Percentiles rank a stretch among this genome's conserved stretches.
phyloP scores from a whole-genome alignment of 2,888 invertebrate genomes.

The Eurytoma adleriae region DNA sequence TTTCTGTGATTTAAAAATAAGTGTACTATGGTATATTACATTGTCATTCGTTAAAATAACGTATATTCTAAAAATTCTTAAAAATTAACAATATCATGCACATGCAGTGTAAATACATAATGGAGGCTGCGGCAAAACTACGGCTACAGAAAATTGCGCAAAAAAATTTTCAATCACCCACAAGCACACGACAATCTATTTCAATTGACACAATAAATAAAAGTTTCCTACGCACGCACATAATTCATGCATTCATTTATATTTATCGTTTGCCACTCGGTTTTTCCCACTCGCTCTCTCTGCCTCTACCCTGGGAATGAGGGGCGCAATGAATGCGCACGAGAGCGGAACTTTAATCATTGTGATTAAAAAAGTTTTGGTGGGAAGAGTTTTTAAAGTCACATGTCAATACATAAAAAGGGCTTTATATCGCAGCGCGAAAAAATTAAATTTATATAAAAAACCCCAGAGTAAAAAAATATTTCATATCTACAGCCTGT shows the following conservation, averaged over 20 bases:
- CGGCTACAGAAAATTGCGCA: neutral
- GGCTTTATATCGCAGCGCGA: no score
- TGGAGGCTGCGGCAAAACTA: neutral
- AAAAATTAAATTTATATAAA: no score
- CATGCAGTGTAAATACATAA: neutral
- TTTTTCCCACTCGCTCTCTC: conserved; percentile 12
- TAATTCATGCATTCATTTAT: neutral
- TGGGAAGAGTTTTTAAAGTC: no score
- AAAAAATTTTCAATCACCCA: neutral
- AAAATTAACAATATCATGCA: neutral
- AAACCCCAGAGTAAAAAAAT: no score
- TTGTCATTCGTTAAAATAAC: neutral
- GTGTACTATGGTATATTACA: neutral
- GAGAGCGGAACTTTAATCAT: no score
- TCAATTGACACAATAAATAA: neutral
- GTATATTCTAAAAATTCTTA: neutral
- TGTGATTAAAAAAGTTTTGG: no score
- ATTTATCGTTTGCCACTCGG: conserved; percentile 4
- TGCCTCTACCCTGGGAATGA: neutral
- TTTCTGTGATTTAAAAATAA: neutral
- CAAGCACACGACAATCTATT: neutral
- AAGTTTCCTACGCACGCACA: conserved; percentile 9
- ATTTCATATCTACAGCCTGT: no score
- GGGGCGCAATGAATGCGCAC: no score
- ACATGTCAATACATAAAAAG: no score